Evolutionary conservation across 2,888 invertebrate species (phyloP).

Genomic region (Petrophora chlorosata): DNA sequence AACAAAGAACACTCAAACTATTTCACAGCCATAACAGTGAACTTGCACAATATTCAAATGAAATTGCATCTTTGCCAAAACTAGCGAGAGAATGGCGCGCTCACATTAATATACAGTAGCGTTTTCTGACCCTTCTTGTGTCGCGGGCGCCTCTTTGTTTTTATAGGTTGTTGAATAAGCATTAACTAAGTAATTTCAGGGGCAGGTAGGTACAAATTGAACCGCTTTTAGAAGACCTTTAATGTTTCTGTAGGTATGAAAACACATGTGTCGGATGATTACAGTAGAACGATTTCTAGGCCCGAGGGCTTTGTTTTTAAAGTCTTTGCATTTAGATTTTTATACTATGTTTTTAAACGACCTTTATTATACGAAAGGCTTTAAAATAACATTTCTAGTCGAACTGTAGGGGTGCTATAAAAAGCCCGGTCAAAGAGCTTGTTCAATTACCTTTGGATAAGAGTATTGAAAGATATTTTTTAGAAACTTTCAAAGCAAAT

Average conservation of each 20-base stretch:
- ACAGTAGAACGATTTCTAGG: conserved; percentile 27
- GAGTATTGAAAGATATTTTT: background rate
- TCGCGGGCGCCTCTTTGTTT: conserved; percentile 73
- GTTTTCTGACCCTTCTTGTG: conserved; percentile 72
- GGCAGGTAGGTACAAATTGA: conserved; percentile 63
- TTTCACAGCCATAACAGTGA: conserved; percentile 69
- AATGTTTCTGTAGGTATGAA: conserved; percentile 45
- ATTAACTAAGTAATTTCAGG: conserved; percentile 70
- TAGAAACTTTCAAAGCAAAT: background rate
- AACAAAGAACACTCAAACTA: conserved; percentile 52
- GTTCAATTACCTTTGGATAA: no score
- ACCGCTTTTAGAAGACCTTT: conserved; percentile 52
- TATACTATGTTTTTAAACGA: background rate
- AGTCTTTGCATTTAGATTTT: conserved; percentile 1
- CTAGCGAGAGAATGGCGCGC: conserved; percentile 72
- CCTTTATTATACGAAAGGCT: no score
- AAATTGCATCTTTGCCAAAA: conserved; percentile 84
- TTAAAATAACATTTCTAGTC: no score
- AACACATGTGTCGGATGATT: conserved; percentile 41
- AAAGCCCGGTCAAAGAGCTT: no score
- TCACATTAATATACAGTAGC: conserved; percentile 80
- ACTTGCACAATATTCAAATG: conserved; percentile 83
- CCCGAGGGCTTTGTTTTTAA: background rate
- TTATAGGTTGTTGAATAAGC: conserved; percentile 78
- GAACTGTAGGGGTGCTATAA: no score